These are phyloP conservation scores for Lottia scabra DNA, from an alignment of 2,888 invertebrate species.

Conservation along the genomic window DNA sequence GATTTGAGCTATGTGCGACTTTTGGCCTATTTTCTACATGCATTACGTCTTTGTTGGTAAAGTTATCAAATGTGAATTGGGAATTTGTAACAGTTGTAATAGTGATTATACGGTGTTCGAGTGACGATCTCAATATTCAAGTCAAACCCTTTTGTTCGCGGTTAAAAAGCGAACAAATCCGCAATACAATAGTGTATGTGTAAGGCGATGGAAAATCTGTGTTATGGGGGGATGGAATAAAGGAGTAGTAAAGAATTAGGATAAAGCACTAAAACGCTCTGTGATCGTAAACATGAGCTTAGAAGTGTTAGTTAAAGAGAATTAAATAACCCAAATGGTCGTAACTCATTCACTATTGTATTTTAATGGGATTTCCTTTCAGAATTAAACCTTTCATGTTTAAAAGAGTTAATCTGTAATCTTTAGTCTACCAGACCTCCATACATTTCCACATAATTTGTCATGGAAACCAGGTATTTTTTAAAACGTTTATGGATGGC, in stretches of 20 bases:
- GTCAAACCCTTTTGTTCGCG: background rate
- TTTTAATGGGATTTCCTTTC: background rate
- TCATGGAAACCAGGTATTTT: no score
- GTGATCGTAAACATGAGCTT: background rate
- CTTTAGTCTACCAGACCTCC: background rate
- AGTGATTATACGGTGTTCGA: no score
- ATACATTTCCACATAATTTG: no score
- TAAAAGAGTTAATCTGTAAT: background rate
- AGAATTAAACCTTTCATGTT: background rate
- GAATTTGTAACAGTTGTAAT: no score
- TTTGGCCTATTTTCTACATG: no score
- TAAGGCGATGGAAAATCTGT: background rate
- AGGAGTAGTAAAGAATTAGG: background rate
- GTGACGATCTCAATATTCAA: no score
- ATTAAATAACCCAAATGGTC: conserved; percentile 2
- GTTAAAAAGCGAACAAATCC: background rate
- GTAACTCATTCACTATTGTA: conserved; percentile 7
- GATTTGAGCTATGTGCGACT: no score
- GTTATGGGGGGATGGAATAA: background rate
- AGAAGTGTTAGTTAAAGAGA: background rate
- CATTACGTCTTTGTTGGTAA: no score
- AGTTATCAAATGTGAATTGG: no score
- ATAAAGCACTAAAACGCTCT: background rate
- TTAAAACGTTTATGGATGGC: no score
- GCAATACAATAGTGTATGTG: background rate